A percentile compares a stretch with the other conserved stretches of the same genome.
These are phyloP conservation scores for Pempheris klunzingeri DNA, from an alignment of 2,797 vertebrate species.

Conservation along the genomic window DNA sequence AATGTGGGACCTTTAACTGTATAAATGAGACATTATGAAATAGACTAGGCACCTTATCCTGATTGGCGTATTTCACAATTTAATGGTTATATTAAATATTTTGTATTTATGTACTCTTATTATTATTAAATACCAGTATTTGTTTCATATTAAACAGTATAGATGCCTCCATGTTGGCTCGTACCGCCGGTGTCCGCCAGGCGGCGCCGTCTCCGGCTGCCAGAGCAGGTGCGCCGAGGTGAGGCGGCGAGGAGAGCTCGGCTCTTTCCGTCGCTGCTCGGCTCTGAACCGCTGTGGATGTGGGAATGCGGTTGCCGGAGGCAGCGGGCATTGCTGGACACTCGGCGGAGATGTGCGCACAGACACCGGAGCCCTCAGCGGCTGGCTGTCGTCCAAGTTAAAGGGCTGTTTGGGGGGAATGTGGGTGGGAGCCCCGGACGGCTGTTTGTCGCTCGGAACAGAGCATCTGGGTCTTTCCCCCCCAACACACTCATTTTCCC, in stretches of 20 bases:
- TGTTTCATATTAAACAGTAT: neutral
- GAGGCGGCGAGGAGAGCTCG: slow-evolving; percentile 63
- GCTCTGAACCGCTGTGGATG: slow-evolving; percentile 63
- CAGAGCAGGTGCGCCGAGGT: slow-evolving; percentile 75
- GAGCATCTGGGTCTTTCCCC: slow-evolving; percentile 24
- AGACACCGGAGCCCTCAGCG: slow-evolving; percentile 36
- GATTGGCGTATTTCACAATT: neutral
- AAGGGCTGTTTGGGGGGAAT: slow-evolving; percentile 51
- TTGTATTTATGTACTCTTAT: neutral
- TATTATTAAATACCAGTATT: neutral
- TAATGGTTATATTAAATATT: neutral
- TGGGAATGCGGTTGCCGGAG: slow-evolving; percentile 82
- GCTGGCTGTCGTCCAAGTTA: slow-evolving; percentile 64
- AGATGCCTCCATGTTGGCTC: neutral
- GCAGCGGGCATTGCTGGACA: slow-evolving; percentile 72
- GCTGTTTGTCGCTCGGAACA: slow-evolving; percentile 42
- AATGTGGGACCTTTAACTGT: no score
- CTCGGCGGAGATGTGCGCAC: slow-evolving; percentile 72
- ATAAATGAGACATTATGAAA: neutral
- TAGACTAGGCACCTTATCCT: no score
- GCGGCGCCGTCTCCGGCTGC: slow-evolving; percentile 30
- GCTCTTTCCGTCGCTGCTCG: slow-evolving; percentile 76
- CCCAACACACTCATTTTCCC: slow-evolving; percentile 3
- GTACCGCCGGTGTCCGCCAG: slow-evolving; percentile 51
- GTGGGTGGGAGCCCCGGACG: slow-evolving; percentile 43